phyloP scores from a whole-genome alignment of 2,888 invertebrate genomes.

The Corbicula japonica region DNA sequence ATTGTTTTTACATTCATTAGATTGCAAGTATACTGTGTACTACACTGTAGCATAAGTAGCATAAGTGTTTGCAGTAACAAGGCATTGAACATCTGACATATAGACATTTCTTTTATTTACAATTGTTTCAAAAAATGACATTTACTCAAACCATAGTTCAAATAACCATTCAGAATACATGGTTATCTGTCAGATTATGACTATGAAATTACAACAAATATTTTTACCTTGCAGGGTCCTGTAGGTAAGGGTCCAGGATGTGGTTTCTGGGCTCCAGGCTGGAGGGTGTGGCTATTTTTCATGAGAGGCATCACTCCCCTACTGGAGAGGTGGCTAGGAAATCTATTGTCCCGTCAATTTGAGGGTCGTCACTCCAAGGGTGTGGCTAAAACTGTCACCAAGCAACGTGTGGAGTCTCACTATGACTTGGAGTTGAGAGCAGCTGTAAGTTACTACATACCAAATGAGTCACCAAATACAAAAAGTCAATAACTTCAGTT shows the following conservation, averaged over 20 bases:
- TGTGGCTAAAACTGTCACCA: constrained; percentile 99
- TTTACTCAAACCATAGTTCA: too few species aligned
- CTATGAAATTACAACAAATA: too few species aligned
- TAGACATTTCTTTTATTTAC: too few species aligned
- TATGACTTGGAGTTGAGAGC: constrained; percentile 99
- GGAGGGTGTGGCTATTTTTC: constrained; percentile 99
- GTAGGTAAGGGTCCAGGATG: constrained; percentile 99
- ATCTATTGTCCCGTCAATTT: constrained; percentile 98
- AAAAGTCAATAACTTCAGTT: too few species aligned
- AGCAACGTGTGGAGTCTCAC: constrained; percentile 99
- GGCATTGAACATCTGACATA: too few species aligned
- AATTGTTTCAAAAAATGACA: too few species aligned
- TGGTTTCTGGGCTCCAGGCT: constrained; percentile 99
- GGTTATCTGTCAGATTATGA: too few species aligned
- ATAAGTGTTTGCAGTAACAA: too few species aligned
- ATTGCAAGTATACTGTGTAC: too few species aligned
- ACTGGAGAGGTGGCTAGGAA: constrained; percentile 99
- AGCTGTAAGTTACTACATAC: constrained; percentile 89
- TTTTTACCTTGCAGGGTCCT: constrained; percentile 94
- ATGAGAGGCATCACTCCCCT: constrained; percentile 99
- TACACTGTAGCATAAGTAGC: too few species aligned
- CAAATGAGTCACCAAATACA: neutral
- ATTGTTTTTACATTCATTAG: too few species aligned
- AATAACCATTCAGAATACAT: too few species aligned
- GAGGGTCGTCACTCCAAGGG: constrained; percentile 99